These are phyloP conservation scores for Papilio gigon DNA, from an alignment of 2,888 invertebrate species.

Conservation along the genomic window DNA sequence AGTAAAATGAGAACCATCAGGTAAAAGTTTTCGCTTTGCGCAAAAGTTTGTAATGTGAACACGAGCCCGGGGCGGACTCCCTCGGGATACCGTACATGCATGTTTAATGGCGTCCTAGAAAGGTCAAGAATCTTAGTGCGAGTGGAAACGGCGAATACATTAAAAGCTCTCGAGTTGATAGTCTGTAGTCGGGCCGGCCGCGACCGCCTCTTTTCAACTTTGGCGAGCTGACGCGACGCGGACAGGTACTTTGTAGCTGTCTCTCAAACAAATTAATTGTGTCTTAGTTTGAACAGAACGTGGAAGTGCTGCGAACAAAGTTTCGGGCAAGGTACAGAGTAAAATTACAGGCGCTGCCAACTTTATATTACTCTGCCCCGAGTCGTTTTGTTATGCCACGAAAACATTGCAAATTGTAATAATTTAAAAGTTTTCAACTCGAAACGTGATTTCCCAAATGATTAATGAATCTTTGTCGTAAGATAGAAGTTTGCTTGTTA, in stretches of 20 bases:
- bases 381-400: slow-evolving; percentile 43
- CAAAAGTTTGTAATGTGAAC: slow-evolving; percentile 74
- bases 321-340: slow-evolving; percentile 69
- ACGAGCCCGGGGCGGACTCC: slow-evolving; percentile 66
- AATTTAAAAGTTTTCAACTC: slow-evolving; percentile 43
- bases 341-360: slow-evolving; percentile 54
- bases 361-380: slow-evolving; percentile 44
- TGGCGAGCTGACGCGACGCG: slow-evolving; percentile 64
- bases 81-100: slow-evolving; percentile 73
- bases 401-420: slow-evolving; percentile 42
- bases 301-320: slow-evolving; percentile 70
- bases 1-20: slow-evolving; percentile 69
- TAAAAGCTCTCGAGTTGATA: slow-evolving; percentile 68
- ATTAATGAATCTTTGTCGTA: slow-evolving; percentile 39
- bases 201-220: slow-evolving; percentile 74
- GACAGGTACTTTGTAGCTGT: slow-evolving; percentile 79
- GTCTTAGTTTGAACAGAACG: slow-evolving; percentile 74
- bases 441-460: slow-evolving; percentile 40
- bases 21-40: slow-evolving; percentile 76
- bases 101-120: slow-evolving; percentile 79
- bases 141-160: slow-evolving; percentile 75
- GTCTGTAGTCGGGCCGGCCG: slow-evolving; percentile 54
- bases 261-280: slow-evolving; percentile 80
- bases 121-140: slow-evolving; percentile 77
- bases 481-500: slow-evolving; percentile 27